A percentile compares a stretch with the other conserved stretches of the same genome.
Evolutionary conservation across 2,113 vertebrate genomes (phyloP).

Genomic region (Antigone vipio): DNA sequence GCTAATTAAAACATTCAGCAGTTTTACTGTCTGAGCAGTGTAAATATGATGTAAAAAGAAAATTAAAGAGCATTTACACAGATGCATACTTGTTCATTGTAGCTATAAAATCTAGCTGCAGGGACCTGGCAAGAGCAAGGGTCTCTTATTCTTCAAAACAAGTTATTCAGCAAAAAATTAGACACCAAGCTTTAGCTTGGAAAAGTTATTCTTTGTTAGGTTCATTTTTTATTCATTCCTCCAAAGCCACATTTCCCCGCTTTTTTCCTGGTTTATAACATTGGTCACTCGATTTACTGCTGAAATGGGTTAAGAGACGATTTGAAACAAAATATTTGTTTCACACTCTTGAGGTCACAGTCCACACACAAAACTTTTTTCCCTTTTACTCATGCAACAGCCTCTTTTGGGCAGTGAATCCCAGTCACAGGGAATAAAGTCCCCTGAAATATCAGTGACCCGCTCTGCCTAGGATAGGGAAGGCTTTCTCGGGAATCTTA

Average conservation of each 20-base stretch:
- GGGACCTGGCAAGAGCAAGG: conserved; percentile 1
- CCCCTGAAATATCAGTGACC: neutral
- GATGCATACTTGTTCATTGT: conserved; percentile 53
- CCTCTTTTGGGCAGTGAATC: neutral
- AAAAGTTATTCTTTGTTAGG: conserved; percentile 17
- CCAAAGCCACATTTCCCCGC: neutral
- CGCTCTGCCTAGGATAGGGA: neutral
- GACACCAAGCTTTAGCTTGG: neutral
- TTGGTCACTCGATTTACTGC: neutral
- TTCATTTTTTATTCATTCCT: conserved; percentile 13
- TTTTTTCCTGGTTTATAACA: neutral
- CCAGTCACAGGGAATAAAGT: neutral
- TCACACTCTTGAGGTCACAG: conserved; percentile 27
- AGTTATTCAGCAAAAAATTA: conserved; percentile 21
- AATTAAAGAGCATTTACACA: conserved; percentile 55
- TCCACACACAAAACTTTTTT: neutral
- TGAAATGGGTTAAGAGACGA: conserved; percentile 7
- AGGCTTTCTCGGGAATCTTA: conserved; percentile 2
- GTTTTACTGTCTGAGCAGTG: conserved; percentile 52
- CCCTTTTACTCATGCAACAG: neutral
- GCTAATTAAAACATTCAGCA: conserved; percentile 58
- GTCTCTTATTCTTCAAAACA: neutral
- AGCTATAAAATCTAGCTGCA: conserved; percentile 43
- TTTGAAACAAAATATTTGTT: conserved; percentile 52
- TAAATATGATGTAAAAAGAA: conserved; percentile 55